These are phyloP conservation scores for Corythornis cristatus DNA, from an alignment of 2,113 vertebrate species.

Conservation along the genomic window DNA sequence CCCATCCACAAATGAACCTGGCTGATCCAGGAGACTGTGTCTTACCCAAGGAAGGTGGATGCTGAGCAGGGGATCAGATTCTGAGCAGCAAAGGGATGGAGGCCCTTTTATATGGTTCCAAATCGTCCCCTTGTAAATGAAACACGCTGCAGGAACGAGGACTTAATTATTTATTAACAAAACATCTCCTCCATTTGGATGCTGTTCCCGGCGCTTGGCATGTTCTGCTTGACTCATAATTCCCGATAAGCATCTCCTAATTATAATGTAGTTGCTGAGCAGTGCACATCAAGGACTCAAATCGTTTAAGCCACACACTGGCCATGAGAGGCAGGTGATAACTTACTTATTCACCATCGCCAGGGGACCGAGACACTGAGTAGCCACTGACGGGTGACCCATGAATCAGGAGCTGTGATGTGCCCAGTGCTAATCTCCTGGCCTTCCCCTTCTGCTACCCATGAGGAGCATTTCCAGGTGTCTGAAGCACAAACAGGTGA, in stretches of 20 bases:
- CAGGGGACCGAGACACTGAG: neutral
- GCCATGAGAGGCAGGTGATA: neutral
- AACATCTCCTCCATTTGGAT: conserved; percentile 27
- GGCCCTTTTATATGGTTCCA: conserved; percentile 18
- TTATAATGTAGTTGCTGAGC: neutral
- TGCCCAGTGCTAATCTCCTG: fast-evolving
- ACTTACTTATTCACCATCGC: conserved; percentile 4
- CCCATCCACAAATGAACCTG: neutral
- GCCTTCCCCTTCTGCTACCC: neutral
- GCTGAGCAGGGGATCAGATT: neutral
- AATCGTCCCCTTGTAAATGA: neutral
- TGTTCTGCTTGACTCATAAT: conserved; percentile 28
- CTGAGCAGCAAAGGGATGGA: neutral
- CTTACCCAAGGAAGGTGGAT: neutral
- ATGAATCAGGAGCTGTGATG: neutral
- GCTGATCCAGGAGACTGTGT: neutral
- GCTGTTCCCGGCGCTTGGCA: conserved; percentile 12
- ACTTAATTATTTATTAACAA: conserved; percentile 46
- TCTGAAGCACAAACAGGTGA: neutral
- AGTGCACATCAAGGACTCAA: neutral
- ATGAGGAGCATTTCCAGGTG: neutral
- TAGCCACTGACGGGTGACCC: neutral
- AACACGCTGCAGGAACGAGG: conserved; percentile 40
- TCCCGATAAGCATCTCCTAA: conserved; percentile 59
- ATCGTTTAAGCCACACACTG: fast-evolving